A percentile compares a stretch with the other conserved stretches of the same genome.
phyloP scores from a whole-genome alignment of 2,113 vertebrate genomes.

The Istiophorus platypterus region DNA sequence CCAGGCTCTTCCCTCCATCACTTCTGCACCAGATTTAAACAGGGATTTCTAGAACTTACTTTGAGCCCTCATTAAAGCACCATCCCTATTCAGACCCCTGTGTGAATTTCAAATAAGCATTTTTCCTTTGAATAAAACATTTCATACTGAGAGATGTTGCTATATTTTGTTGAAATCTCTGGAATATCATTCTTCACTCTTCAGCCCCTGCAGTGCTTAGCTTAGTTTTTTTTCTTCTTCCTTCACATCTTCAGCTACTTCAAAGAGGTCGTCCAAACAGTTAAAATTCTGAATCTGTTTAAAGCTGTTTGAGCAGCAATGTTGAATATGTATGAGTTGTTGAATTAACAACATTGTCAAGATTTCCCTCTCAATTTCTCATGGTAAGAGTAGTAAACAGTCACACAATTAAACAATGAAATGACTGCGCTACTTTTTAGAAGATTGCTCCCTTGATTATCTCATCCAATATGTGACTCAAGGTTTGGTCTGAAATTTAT shows the following conservation, averaged over 20 bases:
- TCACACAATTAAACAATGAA: not conserved
- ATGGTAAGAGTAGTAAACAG: not conserved
- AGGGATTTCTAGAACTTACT: slow-evolving; percentile 55
- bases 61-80: slow-evolving; percentile 58
- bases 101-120: slow-evolving; percentile 66
- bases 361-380: not conserved
- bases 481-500: not conserved
- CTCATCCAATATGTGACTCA: not conserved
- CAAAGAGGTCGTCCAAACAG: slow-evolving; percentile 50
- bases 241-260: slow-evolving; percentile 39
- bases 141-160: slow-evolving; percentile 53
- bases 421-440: not conserved
- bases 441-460: not conserved
- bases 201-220: slow-evolving; percentile 48
- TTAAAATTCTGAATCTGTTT: slow-evolving; percentile 37
- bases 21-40: slow-evolving; percentile 34
- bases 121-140: slow-evolving; percentile 78
- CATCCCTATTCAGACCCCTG: slow-evolving; percentile 44
- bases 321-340: slow-evolving; percentile 45
- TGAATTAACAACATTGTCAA: slow-evolving; percentile 20
- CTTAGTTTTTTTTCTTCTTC: slow-evolving; percentile 5
- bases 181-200: slow-evolving; percentile 61
- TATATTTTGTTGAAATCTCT: slow-evolving; percentile 66
- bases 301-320: slow-evolving; percentile 36
- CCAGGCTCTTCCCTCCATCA: slow-evolving; percentile 44